Evolutionary conservation across 2,113 vertebrate genomes (phyloP), one percentile per base, ranked within the genome.

Genomic region (Echinops telfairi): DNA sequence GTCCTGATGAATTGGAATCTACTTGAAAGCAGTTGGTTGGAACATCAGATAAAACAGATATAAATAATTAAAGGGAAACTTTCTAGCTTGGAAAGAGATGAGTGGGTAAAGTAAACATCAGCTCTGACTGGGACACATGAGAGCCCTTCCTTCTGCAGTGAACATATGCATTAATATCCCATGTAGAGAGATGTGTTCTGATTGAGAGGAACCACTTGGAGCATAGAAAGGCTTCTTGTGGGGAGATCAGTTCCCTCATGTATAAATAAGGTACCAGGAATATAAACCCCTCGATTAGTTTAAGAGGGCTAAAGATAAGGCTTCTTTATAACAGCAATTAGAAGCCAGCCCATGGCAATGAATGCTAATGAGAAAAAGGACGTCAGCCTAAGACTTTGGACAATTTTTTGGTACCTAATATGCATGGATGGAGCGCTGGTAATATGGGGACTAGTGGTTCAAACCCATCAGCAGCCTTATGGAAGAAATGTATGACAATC

Each of bases 151-250:
- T 90, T 64, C 68, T 83, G 36, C 53, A 81, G 68, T 43, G 60
- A 38, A 93, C 25, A 53, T 1, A 15, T 27, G 17, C 36, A 89
- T 71, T 81, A 86, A 73, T 78, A n/a, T 83, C 53, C 62, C 31
- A 40, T n/a, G 80, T 31, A 66, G 31, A 89, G 40, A 90, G 77
- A 82, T 58, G 17, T 87, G 88, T 84, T 73, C 85, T 93, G 40
- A 83, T 73, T 93, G 82, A 93, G 29, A 75, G 36, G 64, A 82
- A 82, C 76, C 38, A 89, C 89, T 43, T 68, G 73, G 43, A 93
- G 66, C 82, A 79, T 53, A 94, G 81, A 85, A 91, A 91, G 86
- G 22, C 85, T 90, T 76, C 68, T 89, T 73, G 53, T 68, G 66
- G 77, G 78, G 83, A 86, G 89, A 94, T 76, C 80, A 80, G 71